These are phyloP conservation scores for Drosophila stalkeri DNA, from an alignment of 2,888 invertebrate species.

Conservation along the genomic window DNA sequence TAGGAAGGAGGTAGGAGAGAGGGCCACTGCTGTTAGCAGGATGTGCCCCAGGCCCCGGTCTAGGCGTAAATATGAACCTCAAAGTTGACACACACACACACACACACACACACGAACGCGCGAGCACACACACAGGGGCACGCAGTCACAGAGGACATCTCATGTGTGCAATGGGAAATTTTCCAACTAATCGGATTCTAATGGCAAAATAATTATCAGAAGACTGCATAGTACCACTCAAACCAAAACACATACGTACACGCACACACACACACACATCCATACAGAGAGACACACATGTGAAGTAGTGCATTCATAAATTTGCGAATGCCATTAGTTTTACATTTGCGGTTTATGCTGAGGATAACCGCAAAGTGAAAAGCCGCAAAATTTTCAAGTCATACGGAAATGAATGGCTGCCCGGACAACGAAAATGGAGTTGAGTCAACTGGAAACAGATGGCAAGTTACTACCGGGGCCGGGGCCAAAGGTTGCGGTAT, in stretches of 20 bases:
- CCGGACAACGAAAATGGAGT: conserved; percentile 65
- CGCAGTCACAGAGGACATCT: not conserved
- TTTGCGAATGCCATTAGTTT: conserved; percentile 83
- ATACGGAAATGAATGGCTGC: conserved; percentile 79
- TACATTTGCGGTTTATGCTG: conserved; percentile 83
- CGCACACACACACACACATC: conserved; percentile 23
- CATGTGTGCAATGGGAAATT: conserved; percentile 62
- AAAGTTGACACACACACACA: conserved; percentile 48
- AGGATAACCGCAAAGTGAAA: conserved; percentile 82
- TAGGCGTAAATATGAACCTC: conserved; percentile 50
- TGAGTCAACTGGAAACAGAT: conserved; percentile 53
- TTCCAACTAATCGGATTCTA: conserved; percentile 85
- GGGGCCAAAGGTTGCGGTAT: not conserved
- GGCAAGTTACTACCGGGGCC: conserved; percentile 29
- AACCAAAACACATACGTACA: conserved; percentile 26
- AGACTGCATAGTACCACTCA: conserved; percentile 64
- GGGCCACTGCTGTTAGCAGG: not conserved
- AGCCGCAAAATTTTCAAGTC: conserved; percentile 79
- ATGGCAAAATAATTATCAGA: conserved; percentile 85
- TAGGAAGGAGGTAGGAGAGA: not conserved
- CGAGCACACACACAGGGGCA: conserved; percentile 1
- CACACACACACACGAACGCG: conserved; percentile 2
- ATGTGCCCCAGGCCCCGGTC: conserved; percentile 15
- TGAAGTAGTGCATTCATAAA: conserved; percentile 71
- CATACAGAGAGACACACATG: conserved; percentile 4